Evolutionary conservation across 2,797 vertebrate genomes (phyloP).

Genomic region (Serranus cabrilla): DNA sequence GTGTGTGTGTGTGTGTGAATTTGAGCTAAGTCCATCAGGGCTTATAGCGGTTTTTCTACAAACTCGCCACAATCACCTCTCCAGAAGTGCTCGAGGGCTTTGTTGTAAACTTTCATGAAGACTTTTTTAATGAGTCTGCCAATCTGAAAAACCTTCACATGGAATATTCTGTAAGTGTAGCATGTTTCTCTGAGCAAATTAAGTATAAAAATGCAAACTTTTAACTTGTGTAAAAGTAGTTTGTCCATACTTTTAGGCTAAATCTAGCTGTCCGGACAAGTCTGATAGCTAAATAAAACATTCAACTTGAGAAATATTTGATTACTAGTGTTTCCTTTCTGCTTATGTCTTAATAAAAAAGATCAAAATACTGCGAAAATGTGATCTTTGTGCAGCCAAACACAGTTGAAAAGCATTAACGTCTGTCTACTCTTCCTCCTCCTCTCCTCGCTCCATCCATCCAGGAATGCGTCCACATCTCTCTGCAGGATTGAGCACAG

Average conservation of each 20-base stretch:
- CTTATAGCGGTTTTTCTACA: slow-evolving; percentile 11
- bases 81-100: neutral
- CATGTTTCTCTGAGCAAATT: neutral
- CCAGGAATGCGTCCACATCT: slow-evolving; percentile 32
- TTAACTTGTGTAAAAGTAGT: neutral
- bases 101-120: neutral
- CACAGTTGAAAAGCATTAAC: neutral
- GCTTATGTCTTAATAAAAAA: neutral
- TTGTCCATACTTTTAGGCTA: neutral
- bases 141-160: neutral
- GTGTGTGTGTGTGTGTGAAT: neutral
- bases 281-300: neutral
- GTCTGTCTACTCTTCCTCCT: neutral
- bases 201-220: neutral
- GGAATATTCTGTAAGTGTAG: neutral
- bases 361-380: neutral
- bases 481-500: slow-evolving; percentile 47
- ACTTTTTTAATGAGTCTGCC: neutral
- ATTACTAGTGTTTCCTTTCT: neutral
- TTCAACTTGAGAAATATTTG: neutral
- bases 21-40: neutral
- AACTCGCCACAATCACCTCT: neutral
- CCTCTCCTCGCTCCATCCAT: slow-evolving; percentile 21
- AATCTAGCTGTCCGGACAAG: neutral
- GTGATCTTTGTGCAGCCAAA: slow-evolving; percentile 18